phyloP scores from a whole-genome alignment of 2,113 vertebrate genomes.

The Castor canadensis region DNA sequence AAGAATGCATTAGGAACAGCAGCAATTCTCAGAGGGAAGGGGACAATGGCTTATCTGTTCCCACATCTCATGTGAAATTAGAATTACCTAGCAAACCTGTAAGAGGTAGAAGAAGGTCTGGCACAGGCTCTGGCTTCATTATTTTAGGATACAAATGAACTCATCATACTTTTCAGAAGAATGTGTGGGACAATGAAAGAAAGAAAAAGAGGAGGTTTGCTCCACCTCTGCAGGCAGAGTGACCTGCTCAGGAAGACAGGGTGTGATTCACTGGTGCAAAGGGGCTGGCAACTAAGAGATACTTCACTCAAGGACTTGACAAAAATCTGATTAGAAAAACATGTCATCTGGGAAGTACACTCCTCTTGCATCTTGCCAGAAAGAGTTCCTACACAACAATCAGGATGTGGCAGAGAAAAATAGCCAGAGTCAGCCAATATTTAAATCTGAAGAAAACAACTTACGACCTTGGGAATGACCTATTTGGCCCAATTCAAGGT shows the following conservation, averaged over 20 bases:
- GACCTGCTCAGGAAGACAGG: not conserved
- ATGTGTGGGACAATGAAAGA: conserved; percentile 27
- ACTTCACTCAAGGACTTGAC: not conserved
- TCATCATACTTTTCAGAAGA: conserved; percentile 31
- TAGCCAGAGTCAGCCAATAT: conserved; percentile 29
- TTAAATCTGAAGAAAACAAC: conserved; percentile 45
- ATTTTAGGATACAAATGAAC: conserved; percentile 36
- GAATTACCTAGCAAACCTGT: not conserved
- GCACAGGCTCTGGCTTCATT: conserved; percentile 55
- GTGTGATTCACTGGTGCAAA: rapidly evolving
- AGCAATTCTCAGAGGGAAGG: conserved; percentile 35
- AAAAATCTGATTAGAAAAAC: not conserved
- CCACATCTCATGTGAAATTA: conserved; percentile 45
- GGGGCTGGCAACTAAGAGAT: not conserved
- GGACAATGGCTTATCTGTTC: conserved; percentile 56
- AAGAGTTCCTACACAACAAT: conserved; percentile 45
- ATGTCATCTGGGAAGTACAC: conserved; percentile 21
- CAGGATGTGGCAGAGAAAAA: conserved; percentile 40
- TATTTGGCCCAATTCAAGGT: not conserved
- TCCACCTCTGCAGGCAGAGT: not conserved
- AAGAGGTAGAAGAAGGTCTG: conserved; percentile 76
- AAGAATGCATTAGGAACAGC: conserved; percentile 56
- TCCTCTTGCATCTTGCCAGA: conserved; percentile 31
- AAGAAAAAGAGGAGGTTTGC: conserved; percentile 44
- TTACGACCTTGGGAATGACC: not conserved